These are phyloP conservation scores for Zygaena filipendulae DNA, from an alignment of 2,888 invertebrate species.

Conservation along the genomic window DNA sequence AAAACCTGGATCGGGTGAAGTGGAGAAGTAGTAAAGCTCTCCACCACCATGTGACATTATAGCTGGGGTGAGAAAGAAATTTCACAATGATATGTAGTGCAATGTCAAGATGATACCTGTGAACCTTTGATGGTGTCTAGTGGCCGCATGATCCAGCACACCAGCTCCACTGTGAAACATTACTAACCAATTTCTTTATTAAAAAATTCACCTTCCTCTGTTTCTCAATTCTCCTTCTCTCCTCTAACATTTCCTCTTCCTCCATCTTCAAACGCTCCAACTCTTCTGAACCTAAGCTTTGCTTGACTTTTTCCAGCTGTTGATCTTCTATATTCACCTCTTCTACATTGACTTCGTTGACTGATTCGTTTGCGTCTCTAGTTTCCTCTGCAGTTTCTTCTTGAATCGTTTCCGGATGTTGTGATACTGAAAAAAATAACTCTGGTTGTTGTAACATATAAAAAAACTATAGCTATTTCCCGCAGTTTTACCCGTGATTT, in stretches of 20 bases:
- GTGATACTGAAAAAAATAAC: background rate
- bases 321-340: constrained; percentile 15
- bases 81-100: no score
- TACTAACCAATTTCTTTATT: no score
- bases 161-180: no score
- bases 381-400: constrained; percentile 10
- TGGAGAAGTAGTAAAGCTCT: no score
- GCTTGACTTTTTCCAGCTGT: constrained; percentile 13
- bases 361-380: constrained; percentile 13
- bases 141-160: no score
- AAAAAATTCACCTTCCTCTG: constrained; percentile 54
- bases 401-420: background rate
- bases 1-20: no score
- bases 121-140: no score
- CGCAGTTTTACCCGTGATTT: no score
- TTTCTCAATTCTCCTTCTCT: constrained; percentile 37
- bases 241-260: constrained; percentile 33
- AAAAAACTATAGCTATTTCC: background rate
- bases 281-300: constrained; percentile 25
- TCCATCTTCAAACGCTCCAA: constrained; percentile 30
- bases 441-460: no score
- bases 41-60: no score
- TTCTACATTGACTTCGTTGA: constrained; percentile 7
- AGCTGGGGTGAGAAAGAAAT: no score
- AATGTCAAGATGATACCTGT: no score